Evolutionary conservation across 2,113 vertebrate species (phyloP).

Genomic region (Ciconia stormi): DNA sequence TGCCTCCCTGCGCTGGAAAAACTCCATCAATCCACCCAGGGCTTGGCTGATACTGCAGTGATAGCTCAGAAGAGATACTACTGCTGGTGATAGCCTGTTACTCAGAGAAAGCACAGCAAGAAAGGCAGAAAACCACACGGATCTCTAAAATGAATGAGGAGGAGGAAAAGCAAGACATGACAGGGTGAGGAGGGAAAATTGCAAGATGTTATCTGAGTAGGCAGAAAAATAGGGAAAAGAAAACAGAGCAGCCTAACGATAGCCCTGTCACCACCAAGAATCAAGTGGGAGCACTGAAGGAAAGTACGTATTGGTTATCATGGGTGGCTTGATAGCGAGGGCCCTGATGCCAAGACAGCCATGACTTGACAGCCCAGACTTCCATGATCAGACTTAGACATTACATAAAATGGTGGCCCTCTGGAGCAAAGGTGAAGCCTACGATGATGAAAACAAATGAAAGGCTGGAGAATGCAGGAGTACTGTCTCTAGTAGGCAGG

Average conservation of each 20-base stretch:
- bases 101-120: not conserved
- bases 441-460: not conserved
- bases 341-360: not conserved
- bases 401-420: not conserved
- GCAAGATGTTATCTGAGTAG: not conserved
- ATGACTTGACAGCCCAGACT: too few relatives aligned
- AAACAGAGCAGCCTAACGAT: not conserved
- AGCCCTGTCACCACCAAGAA: not conserved
- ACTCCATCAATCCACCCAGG: not conserved
- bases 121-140: not conserved
- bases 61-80: not conserved
- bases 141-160: not conserved
- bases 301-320: not conserved
- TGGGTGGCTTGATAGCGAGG: not conserved
- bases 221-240: not conserved
- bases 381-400: not conserved
- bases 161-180: not conserved
- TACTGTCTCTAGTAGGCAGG: not conserved
- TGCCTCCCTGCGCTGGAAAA: not conserved
- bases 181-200: not conserved
- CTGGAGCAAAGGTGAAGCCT: not conserved
- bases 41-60: not conserved
- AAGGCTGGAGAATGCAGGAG: not conserved
- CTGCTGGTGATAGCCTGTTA: not conserved
- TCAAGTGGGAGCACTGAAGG: not conserved